Evolutionary conservation across 2,888 invertebrate species (phyloP).

Genomic region (Tenthredo amoena): DNA sequence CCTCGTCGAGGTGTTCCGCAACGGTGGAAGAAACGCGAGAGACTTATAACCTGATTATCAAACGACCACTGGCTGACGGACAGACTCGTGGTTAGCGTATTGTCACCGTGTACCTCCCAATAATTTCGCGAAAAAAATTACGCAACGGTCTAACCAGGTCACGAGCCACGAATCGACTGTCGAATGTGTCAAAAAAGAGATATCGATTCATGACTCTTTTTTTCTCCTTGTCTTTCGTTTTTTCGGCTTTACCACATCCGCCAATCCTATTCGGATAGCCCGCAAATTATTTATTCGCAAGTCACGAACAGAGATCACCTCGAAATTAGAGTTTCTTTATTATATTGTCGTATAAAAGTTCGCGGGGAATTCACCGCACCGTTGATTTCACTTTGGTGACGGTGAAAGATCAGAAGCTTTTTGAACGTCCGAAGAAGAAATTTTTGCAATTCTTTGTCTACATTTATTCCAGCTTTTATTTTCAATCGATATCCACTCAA

Average conservation of each 20-base stretch:
- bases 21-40: constrained; percentile 35
- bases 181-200: background rate
- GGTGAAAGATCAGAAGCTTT: background rate
- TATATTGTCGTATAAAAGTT: too few species aligned
- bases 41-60: constrained; percentile 13
- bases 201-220: background rate
- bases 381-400: background rate
- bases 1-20: constrained; percentile 11
- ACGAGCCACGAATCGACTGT: background rate
- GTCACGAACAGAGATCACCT: background rate
- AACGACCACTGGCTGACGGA: constrained; percentile 36
- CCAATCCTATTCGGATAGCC: background rate
- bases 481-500: background rate
- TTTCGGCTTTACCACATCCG: constrained; percentile 28
- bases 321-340: background rate
- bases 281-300: constrained; percentile 9
- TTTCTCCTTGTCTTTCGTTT: background rate
- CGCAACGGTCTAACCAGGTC: constrained; percentile 22
- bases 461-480: background rate
- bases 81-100: constrained; percentile 18
- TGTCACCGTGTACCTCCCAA: background rate
- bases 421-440: background rate
- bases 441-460: background rate
- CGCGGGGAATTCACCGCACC: too few species aligned
- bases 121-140: constrained; percentile 42